Conservation (phyloP, 2,888 invertebrate genomes). For the Omphaloscelis lunosa region DNA sequence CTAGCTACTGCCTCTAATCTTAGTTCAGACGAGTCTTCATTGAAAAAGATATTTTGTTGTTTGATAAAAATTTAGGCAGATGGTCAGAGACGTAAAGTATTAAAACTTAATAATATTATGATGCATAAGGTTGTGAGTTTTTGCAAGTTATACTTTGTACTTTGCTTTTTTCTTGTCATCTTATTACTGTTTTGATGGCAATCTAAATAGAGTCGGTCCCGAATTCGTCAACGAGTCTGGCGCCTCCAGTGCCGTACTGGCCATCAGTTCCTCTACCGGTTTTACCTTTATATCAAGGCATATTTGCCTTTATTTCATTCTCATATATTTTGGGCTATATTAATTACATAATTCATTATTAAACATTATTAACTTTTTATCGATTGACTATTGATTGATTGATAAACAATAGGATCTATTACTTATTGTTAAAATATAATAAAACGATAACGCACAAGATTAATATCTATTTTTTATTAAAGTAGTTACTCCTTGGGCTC, state of each 20-base stretch:
- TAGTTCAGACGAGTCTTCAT: not conserved
- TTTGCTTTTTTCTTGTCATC: not conserved
- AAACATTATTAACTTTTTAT: not conserved
- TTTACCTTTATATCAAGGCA: not conserved
- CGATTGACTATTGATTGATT: too few species aligned
- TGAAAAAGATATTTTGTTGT: not conserved
- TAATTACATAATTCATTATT: not conserved
- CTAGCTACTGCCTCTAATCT: not conserved
- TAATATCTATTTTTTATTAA: conserved; percentile 11
- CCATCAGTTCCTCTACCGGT: not conserved
- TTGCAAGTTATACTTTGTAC: not conserved
- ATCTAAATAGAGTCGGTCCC: not conserved
- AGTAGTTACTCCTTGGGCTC: not conserved
- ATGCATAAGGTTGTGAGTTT: too few species aligned
- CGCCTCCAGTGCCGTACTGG: not conserved
- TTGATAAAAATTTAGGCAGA: not conserved
- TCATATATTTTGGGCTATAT: not conserved
- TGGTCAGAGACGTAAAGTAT: not conserved
- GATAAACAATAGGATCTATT: not conserved
- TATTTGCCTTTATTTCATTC: not conserved
- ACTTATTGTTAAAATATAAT: not conserved
- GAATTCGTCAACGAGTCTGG: not conserved
- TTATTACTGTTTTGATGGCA: not conserved
- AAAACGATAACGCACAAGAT: conserved; percentile 13
- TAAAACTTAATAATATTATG: not conserved